Evolutionary conservation across 2,888 invertebrate species (phyloP).

Genomic region (Unio pictorum): DNA sequence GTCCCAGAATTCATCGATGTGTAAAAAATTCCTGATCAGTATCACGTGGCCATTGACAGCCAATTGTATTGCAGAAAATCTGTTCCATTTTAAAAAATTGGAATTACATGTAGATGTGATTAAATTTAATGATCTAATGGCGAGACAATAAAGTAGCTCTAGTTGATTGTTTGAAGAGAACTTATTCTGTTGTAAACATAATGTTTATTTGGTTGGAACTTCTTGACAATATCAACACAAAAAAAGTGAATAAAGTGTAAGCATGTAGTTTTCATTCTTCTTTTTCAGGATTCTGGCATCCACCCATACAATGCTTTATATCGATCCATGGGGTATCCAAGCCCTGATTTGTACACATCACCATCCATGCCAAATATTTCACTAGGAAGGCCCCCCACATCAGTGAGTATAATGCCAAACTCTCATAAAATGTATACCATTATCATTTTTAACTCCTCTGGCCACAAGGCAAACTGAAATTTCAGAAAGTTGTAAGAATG

Average conservation of each 20-base stretch:
- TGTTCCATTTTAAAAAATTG: too few species aligned
- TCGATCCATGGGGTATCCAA: conserved; percentile 54
- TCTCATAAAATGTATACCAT: too few species aligned
- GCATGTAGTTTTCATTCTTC: conserved; percentile 1
- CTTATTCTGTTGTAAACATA: not conserved
- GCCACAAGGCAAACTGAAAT: not conserved
- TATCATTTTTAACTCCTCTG: not conserved
- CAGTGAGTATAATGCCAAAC: conserved; percentile 60
- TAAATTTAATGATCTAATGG: too few species aligned
- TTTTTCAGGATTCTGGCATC: conserved; percentile 45
- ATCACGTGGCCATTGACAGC: too few species aligned
- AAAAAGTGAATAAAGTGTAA: not conserved
- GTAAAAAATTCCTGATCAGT: too few species aligned
- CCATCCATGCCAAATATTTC: conserved; percentile 98
- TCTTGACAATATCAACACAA: not conserved
- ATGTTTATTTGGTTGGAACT: not conserved
- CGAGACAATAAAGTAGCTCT: too few species aligned
- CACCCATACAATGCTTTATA: conserved; percentile 54
- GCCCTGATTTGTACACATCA: conserved; percentile 84
- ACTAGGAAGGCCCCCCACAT: conserved; percentile 82
- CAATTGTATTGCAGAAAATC: too few species aligned
- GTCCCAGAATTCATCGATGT: too few species aligned
- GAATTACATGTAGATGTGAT: too few species aligned
- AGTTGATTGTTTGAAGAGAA: too few species aligned
- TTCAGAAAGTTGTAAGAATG: too few species aligned